A percentile compares a stretch with the other conserved stretches of the same genome.
These are phyloP conservation scores for Dolichotis patagonum DNA, from an alignment of 2,113 vertebrate species.

Conservation along the genomic window DNA sequence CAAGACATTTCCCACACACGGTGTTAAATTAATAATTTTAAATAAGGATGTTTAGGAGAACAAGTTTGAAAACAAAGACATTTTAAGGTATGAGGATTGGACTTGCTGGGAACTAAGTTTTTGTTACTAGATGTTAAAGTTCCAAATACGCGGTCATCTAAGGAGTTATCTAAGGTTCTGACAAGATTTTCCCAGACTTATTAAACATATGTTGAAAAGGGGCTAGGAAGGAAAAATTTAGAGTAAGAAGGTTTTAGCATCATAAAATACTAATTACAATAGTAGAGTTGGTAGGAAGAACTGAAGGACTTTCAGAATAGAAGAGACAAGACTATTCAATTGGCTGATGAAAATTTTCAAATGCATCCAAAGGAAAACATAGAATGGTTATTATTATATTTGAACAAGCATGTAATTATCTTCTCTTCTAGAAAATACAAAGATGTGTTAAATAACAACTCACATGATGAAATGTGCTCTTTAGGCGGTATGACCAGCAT, in stretches of 20 bases:
- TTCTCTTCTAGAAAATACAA: constrained; percentile 35
- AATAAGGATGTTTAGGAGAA: not conserved
- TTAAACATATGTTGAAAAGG: not conserved
- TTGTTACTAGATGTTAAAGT: not conserved
- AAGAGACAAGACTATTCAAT: not conserved
- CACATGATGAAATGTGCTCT: not conserved
- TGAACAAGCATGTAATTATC: constrained; percentile 6
- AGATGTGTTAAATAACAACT: not conserved
- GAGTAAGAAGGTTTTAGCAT: not conserved
- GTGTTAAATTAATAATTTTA: not conserved
- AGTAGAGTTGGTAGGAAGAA: not conserved
- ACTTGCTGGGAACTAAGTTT: not conserved
- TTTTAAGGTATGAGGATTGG: not conserved
- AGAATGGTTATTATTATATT: not conserved
- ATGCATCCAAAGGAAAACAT: not conserved
- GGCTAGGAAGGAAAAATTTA: not conserved
- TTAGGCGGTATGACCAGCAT: not conserved
- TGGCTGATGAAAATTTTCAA: not conserved
- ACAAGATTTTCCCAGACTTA: not conserved
- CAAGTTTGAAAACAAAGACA: not conserved
- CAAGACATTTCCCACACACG: not conserved
- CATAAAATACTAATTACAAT: not conserved
- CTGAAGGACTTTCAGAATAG: not conserved
- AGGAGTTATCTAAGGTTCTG: not conserved
- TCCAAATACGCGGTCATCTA: not conserved